phyloP scores from a whole-genome alignment of 2,888 invertebrate genomes.

The Zygaena filipendulae region DNA sequence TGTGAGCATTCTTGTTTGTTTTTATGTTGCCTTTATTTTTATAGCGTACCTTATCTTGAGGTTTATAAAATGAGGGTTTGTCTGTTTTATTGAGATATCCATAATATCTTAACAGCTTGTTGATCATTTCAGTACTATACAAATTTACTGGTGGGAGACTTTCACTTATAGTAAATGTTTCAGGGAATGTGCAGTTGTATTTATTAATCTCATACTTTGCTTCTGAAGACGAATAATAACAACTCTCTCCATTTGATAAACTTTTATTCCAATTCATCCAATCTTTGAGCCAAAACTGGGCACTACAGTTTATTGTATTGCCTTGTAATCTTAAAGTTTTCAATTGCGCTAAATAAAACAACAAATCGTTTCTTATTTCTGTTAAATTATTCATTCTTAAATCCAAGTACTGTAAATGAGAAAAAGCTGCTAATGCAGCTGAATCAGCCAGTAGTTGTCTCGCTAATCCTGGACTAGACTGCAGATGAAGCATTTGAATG shows the following conservation, averaged over 20 bases:
- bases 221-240: conserved; percentile 55
- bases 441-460: conserved; percentile 76
- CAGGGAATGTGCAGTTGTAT: conserved; percentile 60
- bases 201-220: conserved; percentile 50
- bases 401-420: conserved; percentile 76
- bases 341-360: conserved; percentile 76
- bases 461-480: conserved; percentile 78
- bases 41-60: conserved; percentile 25
- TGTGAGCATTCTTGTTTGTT: conserved; percentile 17
- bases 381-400: conserved; percentile 73
- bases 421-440: conserved; percentile 76
- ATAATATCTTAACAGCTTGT: conserved; percentile 54
- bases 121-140: conserved; percentile 63
- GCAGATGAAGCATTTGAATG: conserved; percentile 79
- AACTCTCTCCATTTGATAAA: conserved; percentile 41
- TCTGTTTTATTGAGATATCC: conserved; percentile 58
- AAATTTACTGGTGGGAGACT: conserved; percentile 59
- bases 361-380: conserved; percentile 70
- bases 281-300: conserved; percentile 72
- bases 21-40: conserved; percentile 21
- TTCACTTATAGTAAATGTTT: conserved; percentile 60
- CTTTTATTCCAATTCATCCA: conserved; percentile 72
- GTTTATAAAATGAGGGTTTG: too few relatives aligned
- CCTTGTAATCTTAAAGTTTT: conserved; percentile 73
- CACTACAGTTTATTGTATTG: conserved; percentile 78